A percentile compares a stretch with the other conserved stretches of the same genome.
These are phyloP conservation scores for Drosophila nigrodunni DNA, from an alignment of 1,140 invertebrate genomes.

Conservation along the genomic window DNA sequence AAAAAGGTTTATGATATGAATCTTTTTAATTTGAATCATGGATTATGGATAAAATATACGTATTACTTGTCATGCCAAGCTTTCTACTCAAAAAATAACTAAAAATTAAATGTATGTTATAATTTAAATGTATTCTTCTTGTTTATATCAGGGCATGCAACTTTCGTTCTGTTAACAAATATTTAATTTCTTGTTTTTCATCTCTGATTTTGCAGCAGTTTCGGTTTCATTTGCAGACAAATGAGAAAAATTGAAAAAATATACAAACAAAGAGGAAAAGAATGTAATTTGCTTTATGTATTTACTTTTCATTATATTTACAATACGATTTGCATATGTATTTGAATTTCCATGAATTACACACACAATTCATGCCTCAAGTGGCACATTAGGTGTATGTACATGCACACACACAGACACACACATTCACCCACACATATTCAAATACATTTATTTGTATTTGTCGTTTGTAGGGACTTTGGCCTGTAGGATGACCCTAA, in stretches of 20 bases:
- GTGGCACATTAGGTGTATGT: slow-evolving; percentile 18
- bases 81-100: too few relatives aligned
- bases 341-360: slow-evolving; percentile 27
- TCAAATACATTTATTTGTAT: neutral
- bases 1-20: neutral
- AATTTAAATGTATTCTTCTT: neutral
- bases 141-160: slow-evolving; percentile 10
- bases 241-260: slow-evolving; percentile 41
- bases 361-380: slow-evolving; percentile 31
- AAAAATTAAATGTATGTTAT: too few relatives aligned
- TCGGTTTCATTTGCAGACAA: slow-evolving; percentile 47
- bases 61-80: too few relatives aligned
- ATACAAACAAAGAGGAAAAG: slow-evolving; percentile 16
- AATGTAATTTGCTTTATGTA: slow-evolving; percentile 46
- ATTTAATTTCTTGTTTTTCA: slow-evolving; percentile 17
- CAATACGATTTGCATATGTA: slow-evolving; percentile 27
- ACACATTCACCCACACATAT: neutral
- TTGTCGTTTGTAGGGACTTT: slow-evolving; percentile 8
- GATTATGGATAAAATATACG: too few relatives aligned
- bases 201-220: slow-evolving; percentile 32
- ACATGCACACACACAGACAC: neutral
- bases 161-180: neutral
- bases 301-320: slow-evolving; percentile 58
- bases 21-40: too few relatives aligned
- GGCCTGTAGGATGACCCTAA: slow-evolving; percentile 54